Base-by-base conservation (phyloP, 1,140 invertebrate species). In the Sesamia nonagrioides region DNA sequence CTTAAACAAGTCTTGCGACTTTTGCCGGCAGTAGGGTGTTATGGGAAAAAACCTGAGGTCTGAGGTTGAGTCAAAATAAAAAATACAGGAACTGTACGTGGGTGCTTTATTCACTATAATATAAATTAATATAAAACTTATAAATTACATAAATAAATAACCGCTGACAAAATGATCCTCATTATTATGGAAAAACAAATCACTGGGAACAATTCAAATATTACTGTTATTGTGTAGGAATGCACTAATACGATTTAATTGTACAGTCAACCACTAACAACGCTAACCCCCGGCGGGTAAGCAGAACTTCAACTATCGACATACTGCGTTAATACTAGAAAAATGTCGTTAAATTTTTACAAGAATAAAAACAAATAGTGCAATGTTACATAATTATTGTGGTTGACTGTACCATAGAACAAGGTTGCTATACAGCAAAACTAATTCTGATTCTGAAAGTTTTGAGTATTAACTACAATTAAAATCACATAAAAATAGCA, bases 51-150 rank as follows among this genome's bases (percentile, higher is more conserved):
- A 2, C n/a, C n/a, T 54, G 37, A 40, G 27, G 27, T 27, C 27
- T 27, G 27, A 27, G 27, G 27, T 27, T 27, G 1, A 27, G 27
- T 27, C 27, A 63, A 73, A 75, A 81, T 77, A 80, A 81, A 82
- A 13, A 80, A 21, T 33, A 54, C 21, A 72, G 61, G 75, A 83
- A 87, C 85, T 86, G 83, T 75, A 75, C 73, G 80, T 66, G 72
- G 78, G 82, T 88, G 85, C 84, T 92, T 78, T 78, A 91, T 91
- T 92, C 77, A 85, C 84, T 89, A 92, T 72, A 83, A 85, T 89
- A 91, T 91, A 92, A 92, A 92, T 92, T 89, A 92, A 89, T 90
- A 91, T 83, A 91, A 92, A 92, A 89, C 86, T 88, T 89, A 92
- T 87, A 92, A 89, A 91, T 91, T 89, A 91, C 71, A 89, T 86